Percentiles rank a stretch among this genome's conserved stretches.
Evolutionary conservation across 2,888 invertebrate species (phyloP).

Genomic region (Polyommatus icarus): DNA sequence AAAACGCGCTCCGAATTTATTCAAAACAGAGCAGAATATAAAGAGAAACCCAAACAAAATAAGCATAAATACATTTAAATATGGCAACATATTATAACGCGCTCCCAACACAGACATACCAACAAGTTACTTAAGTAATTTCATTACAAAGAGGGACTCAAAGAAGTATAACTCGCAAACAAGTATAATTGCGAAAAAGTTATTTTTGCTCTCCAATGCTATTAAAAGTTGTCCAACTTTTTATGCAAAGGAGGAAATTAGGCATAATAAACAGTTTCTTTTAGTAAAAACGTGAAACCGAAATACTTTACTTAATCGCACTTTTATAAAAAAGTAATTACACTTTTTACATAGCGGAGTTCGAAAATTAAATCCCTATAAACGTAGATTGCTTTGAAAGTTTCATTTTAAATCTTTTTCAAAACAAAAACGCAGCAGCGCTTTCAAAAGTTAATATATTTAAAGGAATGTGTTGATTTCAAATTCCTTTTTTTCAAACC

Average conservation of each 20-base stretch:
- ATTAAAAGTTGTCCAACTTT: slow-evolving; percentile 23
- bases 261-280: slow-evolving; percentile 35
- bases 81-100: not conserved
- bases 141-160: not conserved
- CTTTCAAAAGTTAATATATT: slow-evolving; percentile 51
- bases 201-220: slow-evolving; percentile 24
- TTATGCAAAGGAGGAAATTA: slow-evolving; percentile 31
- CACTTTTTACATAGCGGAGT: slow-evolving; percentile 46
- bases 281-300: slow-evolving; percentile 32
- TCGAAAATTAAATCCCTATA: slow-evolving; percentile 43
- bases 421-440: slow-evolving; percentile 43
- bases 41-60: not conserved
- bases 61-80: not conserved
- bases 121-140: slow-evolving; percentile 14
- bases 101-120: not conserved
- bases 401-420: slow-evolving; percentile 51
- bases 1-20: not conserved
- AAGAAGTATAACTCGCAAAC: slow-evolving; percentile 23
- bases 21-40: not conserved
- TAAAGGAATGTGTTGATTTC: slow-evolving; percentile 59
- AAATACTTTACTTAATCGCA: slow-evolving; percentile 36
- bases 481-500: slow-evolving; percentile 48
- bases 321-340: slow-evolving; percentile 37
- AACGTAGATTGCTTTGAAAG: slow-evolving; percentile 43
- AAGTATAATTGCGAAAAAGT: slow-evolving; percentile 23